These are phyloP conservation scores for Masnerella sp. DNA, from an alignment of 2,888 invertebrate species.

Conservation along the genomic window DNA sequence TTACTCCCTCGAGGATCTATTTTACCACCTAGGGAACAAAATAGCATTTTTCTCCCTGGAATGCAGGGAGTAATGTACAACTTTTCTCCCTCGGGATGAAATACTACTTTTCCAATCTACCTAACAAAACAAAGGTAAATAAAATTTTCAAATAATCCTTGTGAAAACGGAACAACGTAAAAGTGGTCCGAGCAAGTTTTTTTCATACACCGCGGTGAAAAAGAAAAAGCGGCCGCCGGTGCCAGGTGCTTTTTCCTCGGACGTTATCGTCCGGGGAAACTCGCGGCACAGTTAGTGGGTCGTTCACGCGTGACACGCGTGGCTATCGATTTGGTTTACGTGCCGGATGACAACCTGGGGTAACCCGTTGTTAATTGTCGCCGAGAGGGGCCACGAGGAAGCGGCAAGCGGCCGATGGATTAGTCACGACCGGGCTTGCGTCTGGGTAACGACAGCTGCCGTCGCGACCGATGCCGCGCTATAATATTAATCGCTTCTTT, in stretches of 20 bases:
- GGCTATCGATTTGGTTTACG: constrained; percentile 71
- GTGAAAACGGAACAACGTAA: no score
- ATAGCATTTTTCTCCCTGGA: no score
- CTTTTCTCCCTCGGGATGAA: no score
- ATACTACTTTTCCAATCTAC: no score
- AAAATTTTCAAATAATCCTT: no score
- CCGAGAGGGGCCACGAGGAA: constrained; percentile 67
- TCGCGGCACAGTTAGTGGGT: constrained; percentile 63
- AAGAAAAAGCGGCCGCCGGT: background rate
- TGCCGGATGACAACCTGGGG: constrained; percentile 71
- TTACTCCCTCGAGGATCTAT: no score
- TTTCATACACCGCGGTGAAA: no score
- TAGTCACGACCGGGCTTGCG: constrained; percentile 73
- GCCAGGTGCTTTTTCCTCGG: constrained; percentile 70
- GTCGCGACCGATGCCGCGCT: constrained; percentile 62
- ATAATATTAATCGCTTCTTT: constrained; percentile 52
- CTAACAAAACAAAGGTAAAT: no score
- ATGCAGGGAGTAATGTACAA: no score
- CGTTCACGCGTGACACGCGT: constrained; percentile 69
- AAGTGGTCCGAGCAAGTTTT: no score
- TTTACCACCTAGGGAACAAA: no score
- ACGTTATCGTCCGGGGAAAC: constrained; percentile 48
- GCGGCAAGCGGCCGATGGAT: constrained; percentile 71
- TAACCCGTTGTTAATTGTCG: constrained; percentile 71
- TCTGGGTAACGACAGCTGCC: constrained; percentile 75